Base-by-base conservation (phyloP, 2,888 invertebrate genomes). In the Sinelater perroti region DNA sequence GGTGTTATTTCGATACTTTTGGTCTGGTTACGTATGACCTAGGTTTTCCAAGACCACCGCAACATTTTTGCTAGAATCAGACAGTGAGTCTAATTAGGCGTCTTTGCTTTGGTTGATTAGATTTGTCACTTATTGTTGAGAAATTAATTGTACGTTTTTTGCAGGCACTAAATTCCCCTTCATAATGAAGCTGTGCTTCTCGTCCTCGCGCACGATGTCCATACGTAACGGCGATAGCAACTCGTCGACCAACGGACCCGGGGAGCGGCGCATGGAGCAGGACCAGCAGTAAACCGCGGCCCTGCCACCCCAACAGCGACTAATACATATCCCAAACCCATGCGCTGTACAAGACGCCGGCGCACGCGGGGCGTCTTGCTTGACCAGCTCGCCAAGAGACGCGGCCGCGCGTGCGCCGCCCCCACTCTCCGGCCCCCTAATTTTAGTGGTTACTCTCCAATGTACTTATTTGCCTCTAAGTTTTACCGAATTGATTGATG, bases 181-280 rank as follows among this genome's bases (percentile, higher is more conserved):
- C 84, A 93, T 97, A 73, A 93, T 98, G 91, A 98, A 98, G 82
- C 83, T 98, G 70, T 97, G 97, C 78, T 98, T 97, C 85, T 97
- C 97, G 13, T 94, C 95, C 59, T 87, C 89, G 61, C 81, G 88
- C 78, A 79, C 85, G 77, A 82, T 87, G 84, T 76, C 79, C 67
- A 80, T 80, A 69, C 76, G 76, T 61, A 77, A 78, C 60, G 77
- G 76, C 33, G 78, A 78, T 51, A 70, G 69, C 65, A 76, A 75
- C 65, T 74, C 71, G 66, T 21, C 52, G 20, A 65, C 70, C 60
- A 74, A 72, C 60, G 74, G 71, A 42, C 42, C 71, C 16, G 64
- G 63, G 16, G 70, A 68, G 26, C 62, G 68, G 49, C 69, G 70
- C 45, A 65, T 67, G 65, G 68, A 69, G 30, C 70, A 69, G 56